phyloP scores from a whole-genome alignment of 2,888 invertebrate genomes.

The Tethea ocularis region DNA sequence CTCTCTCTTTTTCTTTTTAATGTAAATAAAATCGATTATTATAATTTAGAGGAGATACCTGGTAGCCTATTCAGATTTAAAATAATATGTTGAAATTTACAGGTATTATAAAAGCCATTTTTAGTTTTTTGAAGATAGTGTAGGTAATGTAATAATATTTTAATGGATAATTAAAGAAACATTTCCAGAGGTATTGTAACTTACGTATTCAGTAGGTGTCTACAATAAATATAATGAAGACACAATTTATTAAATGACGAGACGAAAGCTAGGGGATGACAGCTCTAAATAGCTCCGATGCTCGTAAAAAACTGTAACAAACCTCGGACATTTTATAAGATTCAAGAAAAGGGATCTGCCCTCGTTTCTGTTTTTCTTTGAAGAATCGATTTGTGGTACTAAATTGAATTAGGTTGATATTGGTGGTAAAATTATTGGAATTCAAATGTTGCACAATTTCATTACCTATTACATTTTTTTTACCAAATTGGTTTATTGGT shows the following conservation, averaged over 20 bases:
- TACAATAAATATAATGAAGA: background rate
- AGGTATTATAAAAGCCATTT: background rate
- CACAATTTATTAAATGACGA: background rate
- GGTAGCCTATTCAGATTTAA: background rate
- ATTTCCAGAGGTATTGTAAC: background rate
- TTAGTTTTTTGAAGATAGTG: background rate
- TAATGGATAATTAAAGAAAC: background rate
- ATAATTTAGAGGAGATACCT: too few relatives aligned
- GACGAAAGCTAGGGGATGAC: background rate
- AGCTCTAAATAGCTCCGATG: background rate
- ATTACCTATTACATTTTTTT: too few relatives aligned
- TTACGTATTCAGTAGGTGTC: background rate
- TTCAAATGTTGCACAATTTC: too few relatives aligned
- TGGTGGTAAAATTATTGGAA: too few relatives aligned
- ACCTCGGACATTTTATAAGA: background rate
- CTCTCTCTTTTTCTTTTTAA: background rate
- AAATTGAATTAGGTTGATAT: too few relatives aligned
- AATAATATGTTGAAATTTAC: background rate
- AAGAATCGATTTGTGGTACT: background rate
- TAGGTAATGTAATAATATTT: background rate
- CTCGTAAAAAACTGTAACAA: background rate
- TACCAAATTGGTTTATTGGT: too few relatives aligned
- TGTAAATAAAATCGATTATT: too few relatives aligned
- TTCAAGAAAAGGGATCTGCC: background rate
- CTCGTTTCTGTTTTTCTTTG: background rate